Evolutionary conservation across 2,888 invertebrate species (phyloP), one percentile per base, ranked within the genome.

Genomic region (Lordiphosa fenestrarum): DNA sequence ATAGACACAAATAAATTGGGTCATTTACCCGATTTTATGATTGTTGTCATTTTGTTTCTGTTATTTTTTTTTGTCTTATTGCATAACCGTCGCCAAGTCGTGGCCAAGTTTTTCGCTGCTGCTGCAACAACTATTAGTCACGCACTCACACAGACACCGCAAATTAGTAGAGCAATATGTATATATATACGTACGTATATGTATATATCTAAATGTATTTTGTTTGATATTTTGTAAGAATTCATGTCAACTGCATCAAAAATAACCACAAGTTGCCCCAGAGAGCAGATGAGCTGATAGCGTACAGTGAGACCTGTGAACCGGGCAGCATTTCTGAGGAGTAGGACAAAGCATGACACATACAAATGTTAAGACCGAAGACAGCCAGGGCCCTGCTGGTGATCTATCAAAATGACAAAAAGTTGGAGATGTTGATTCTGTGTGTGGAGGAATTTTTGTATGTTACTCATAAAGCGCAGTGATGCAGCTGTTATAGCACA

Each of bases 171-270:
- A 77, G 75, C 77, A 77, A 38, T 52, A 58, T 63, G 25, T 40
- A 65, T 47, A 60, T 48, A 50, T 48, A 50, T 42, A 56, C 49
- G 54, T 42, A 63, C 37, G 54, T 62, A 39, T 54, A 33, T 62
- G 58, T 33, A 60, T 39, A 54, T 39, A 52, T 44, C 58, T 39
- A 58, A 53, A 40, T 33, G 57, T 33, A 15, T 38, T 47, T 62
- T 55, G 47, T 62, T 55, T 56, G 63, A 63, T 72, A 74, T 77
- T 77, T 72, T 74, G 74, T 80, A 77, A 76, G 77, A 80, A 76
- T 80, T 80, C 74, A 80, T 80, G 77, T 73, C 74, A 73, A 62
- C 66, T 75, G 78, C 75, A 69, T 76, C 50, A 75, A 77, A 78
- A 78, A 78, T 78, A 78, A 73, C 81, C 81, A 66, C 73, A 77